Evolutionary conservation across 1,140 invertebrate species (phyloP), one percentile per base, ranked within the genome.

Genomic region (Lepidurus couesii): DNA sequence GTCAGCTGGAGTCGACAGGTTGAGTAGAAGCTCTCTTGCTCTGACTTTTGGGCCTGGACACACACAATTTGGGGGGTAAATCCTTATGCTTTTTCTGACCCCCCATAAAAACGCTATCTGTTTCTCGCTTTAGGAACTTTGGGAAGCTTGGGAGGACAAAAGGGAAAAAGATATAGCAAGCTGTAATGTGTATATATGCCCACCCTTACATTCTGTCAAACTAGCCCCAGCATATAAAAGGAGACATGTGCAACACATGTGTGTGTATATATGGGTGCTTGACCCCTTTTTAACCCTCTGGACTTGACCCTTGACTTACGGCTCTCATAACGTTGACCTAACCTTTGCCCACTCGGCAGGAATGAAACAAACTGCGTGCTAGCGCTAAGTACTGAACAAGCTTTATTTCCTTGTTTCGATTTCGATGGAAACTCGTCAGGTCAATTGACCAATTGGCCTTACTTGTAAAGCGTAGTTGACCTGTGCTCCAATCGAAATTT

Each of bases 201-300:
- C 3, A 34, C 34, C 34, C 16, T 21, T 65, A 65, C n/a, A 65
- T 65, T n/a, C 6, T 65, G 53, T 65, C 53, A 13, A 21, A 65
- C 53, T 65, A 65, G 53, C 9, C 21, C 53, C 21, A 65, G 34
- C 34, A 34, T 34, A 34, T 34, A 65, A 65, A 65, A 65, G 53
- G 53, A 65, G 53, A 65, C 53, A 65, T 65, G 53, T 65, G 53
- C 53, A 65, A 65, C 53, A 65, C 53, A 65, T 65, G 53, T 65
- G 53, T 47, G 45, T 65, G 53, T 65, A 34, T 34, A 34, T 34
- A 4, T 34, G 34, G 53, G 53, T n/a, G 53, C 53, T 65, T 65
- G 53, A 65, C 53, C 21, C 53, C 53, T 21, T 65, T 65, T 65
- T 65, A 65, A 65, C 53, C n/a, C 53, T 65, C 53, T 65, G 53